Base-by-base conservation (phyloP, 2,888 invertebrate species). In the Drosophila affinis region DNA sequence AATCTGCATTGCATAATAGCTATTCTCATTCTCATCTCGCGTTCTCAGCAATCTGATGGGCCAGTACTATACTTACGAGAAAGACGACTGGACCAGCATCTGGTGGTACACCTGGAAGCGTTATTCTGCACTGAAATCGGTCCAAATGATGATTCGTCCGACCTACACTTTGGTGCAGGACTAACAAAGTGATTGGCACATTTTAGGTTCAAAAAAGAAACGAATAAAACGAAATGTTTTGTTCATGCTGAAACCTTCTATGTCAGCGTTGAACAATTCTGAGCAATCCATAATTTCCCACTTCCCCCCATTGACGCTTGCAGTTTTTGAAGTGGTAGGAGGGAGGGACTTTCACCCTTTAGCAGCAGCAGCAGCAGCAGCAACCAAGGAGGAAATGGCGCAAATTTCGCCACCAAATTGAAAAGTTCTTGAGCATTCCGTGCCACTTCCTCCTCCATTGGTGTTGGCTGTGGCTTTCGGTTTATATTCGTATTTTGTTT, bases 381-480 rank as follows among this genome's bases (percentile, higher is more conserved):
- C 51, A 51, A 47, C 53, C 67, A 64, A 73, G 79, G 62, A 83
- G 79, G 64, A 83, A 81, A 83, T 79, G 75, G 73, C 64, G 68
- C 78, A 80, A 83, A 86, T 80, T 79, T 77, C 63, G 80, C 65
- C 69, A 65, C 72, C 77, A 81, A 85, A 86, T 78, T 80, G 84
- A 80, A 86, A 86, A 85, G 77, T 86, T 85, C 63, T 78, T 70
- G 52, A 64, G 47, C 62, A 24, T 59, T 52, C 65, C 53, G 65
- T 56, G 32, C 52, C 56, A 63, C 62, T 54, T 62, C 18, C 12
- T 62, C 24, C 12, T 53, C 47, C 55, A 63, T 72, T 58, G 57
- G 9, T 29, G 29, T 7, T 29, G 51, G 47, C 47, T 68, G 65
- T 60, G 59, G 72, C 29, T 62, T 49, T 24, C 72, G 75, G 61